Percentiles rank a stretch among this genome's conserved stretches.
phyloP scores from a whole-genome alignment of 2,888 invertebrate species.

The Hypselothyrea guttata region DNA sequence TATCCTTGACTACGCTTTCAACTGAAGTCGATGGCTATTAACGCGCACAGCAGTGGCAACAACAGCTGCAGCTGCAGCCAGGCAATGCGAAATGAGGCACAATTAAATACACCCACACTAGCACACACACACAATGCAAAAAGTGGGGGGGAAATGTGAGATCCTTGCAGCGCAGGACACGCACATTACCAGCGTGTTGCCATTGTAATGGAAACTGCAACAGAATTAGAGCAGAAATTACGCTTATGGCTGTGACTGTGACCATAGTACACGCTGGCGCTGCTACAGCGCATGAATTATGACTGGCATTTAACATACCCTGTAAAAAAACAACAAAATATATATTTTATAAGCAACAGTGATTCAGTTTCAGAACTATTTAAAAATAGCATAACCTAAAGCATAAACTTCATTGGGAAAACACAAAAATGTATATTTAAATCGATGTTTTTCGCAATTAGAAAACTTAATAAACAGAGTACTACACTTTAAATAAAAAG shows the following conservation, averaged over 20 bases:
- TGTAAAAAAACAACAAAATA: not conserved
- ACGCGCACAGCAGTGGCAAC: conserved; percentile 19
- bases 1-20: not conserved
- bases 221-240: conserved; percentile 68
- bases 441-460: too few species aligned
- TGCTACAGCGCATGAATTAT: conserved; percentile 11
- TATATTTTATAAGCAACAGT: too few species aligned
- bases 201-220: conserved; percentile 47
- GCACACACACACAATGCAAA: conserved; percentile 3
- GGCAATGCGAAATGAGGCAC: conserved; percentile 40
- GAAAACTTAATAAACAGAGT: too few species aligned
- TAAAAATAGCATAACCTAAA: too few species aligned
- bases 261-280: conserved; percentile 23
- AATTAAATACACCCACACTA: conserved; percentile 30
- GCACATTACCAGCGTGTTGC: conserved; percentile 40
- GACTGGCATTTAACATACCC: conserved; percentile 36
- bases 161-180: conserved; percentile 23
- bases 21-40: conserved; percentile 28
- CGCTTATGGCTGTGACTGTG: conserved; percentile 49
- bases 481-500: too few species aligned
- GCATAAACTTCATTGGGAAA: too few species aligned
- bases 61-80: not conserved
- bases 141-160: not conserved
- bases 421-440: too few species aligned
- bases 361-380: too few species aligned